Percentiles rank a stretch among this genome's conserved stretches.
These are phyloP conservation scores for Microcebus murinus DNA, from an alignment of 2,113 vertebrate species.

Conservation along the genomic window DNA sequence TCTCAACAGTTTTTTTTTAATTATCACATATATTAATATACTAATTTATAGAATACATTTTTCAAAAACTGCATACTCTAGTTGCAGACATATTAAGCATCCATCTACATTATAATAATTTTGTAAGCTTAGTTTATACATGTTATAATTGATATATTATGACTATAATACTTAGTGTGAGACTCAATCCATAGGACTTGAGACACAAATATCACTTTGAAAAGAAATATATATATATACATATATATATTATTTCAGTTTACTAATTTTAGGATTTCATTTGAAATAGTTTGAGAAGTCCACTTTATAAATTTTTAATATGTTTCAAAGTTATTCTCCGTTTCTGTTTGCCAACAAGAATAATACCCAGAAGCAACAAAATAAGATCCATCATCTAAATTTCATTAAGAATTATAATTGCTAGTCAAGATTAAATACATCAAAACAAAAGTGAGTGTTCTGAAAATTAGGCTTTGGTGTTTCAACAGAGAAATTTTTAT, in stretches of 20 bases:
- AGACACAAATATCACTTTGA: background rate
- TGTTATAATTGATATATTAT: background rate
- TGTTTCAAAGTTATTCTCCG: background rate
- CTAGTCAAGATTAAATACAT: background rate
- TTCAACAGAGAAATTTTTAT: background rate
- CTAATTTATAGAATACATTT: background rate
- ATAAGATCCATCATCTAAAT: background rate
- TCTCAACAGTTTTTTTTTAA: constrained; percentile 25
- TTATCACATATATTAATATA: background rate
- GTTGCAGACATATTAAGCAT: background rate
- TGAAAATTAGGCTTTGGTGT: background rate
- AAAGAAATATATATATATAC: background rate
- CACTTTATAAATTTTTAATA: background rate
- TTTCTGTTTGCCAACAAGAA: background rate
- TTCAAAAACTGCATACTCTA: background rate
- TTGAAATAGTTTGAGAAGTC: background rate
- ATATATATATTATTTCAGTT: background rate
- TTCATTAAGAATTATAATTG: background rate
- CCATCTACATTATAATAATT: background rate
- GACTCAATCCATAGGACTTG: background rate
- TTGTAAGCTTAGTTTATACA: background rate
- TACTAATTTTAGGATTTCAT: background rate
- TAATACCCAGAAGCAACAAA: background rate
- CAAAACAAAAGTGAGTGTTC: background rate
- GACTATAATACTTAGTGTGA: background rate